Conservation (phyloP, 2,113 vertebrate species). For the Syngnathus floridae region DNA sequence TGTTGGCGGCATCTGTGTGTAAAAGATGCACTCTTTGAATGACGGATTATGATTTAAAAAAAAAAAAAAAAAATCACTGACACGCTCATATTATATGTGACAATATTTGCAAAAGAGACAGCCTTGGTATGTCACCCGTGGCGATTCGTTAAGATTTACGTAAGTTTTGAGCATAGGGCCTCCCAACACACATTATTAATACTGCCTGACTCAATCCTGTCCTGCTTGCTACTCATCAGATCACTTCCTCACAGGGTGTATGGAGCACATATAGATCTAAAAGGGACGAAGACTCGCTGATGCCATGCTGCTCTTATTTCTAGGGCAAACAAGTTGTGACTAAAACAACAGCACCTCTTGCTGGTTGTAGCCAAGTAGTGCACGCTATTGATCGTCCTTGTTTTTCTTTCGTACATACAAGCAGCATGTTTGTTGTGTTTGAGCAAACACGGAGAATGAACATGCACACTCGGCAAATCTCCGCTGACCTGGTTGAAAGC, state of each 20-base stretch:
- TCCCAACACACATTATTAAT: too few species aligned
- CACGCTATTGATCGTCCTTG: background rate
- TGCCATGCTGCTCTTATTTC: background rate
- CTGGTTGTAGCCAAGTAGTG: background rate
- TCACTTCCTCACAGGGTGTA: too few species aligned
- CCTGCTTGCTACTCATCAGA: too few species aligned
- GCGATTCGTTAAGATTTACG: too few species aligned
- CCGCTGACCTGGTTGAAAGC: background rate
- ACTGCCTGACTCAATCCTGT: too few species aligned
- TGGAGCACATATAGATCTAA: too few species aligned
- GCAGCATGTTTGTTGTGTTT: background rate
- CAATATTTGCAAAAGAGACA: background rate
- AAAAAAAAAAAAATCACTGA: too few species aligned
- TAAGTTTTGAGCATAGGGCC: too few species aligned
- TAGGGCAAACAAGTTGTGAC: background rate
- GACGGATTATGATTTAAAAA: too few species aligned
- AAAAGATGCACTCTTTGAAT: background rate
- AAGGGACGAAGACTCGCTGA: too few species aligned
- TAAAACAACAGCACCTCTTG: background rate
- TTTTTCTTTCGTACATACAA: background rate
- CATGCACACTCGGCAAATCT: slow-evolving; percentile 34
- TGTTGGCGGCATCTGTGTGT: background rate
- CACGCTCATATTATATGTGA: too few species aligned
- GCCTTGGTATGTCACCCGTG: background rate
- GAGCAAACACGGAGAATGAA: slow-evolving; percentile 6